phyloP scores from a whole-genome alignment of 1,140 invertebrate genomes.

The Drosophila insularis region DNA sequence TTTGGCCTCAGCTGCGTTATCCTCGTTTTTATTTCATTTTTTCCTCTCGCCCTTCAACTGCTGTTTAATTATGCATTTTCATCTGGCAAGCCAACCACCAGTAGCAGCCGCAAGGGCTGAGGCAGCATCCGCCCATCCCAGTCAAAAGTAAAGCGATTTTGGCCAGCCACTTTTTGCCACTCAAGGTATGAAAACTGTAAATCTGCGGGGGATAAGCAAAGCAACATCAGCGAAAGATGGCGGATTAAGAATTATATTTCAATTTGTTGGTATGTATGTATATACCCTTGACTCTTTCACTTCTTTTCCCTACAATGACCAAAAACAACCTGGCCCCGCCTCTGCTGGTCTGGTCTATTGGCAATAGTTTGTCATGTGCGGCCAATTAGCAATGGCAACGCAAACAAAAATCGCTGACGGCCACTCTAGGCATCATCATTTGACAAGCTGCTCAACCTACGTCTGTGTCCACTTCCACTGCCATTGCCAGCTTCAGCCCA shows the following conservation, averaged over 20 bases:
- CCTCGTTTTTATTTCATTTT: slow-evolving; percentile 23
- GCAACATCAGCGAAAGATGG: background rate
- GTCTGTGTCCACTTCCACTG: slow-evolving; percentile 4
- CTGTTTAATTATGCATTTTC: slow-evolving; percentile 79
- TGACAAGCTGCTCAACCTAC: background rate
- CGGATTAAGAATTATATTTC: slow-evolving; percentile 14
- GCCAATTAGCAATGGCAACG: slow-evolving; percentile 68
- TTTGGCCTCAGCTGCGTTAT: slow-evolving; percentile 45
- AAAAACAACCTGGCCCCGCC: background rate
- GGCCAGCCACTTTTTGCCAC: slow-evolving; percentile 48
- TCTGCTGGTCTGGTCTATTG: slow-evolving; percentile 14
- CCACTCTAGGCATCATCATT: slow-evolving; percentile 35
- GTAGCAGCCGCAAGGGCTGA: no score
- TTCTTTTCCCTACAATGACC: background rate
- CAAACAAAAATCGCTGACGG: slow-evolving; percentile 67
- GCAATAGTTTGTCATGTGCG: slow-evolving; percentile 73
- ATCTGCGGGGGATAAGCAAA: slow-evolving; percentile 45
- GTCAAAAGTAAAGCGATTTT: slow-evolving; percentile 45
- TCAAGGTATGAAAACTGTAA: slow-evolving; percentile 42
- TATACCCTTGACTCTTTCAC: background rate
- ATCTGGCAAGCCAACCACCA: slow-evolving; percentile 40
- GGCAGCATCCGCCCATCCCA: background rate
- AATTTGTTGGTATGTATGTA: background rate
- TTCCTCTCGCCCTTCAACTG: slow-evolving; percentile 12
- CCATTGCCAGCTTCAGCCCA: background rate